phyloP scores from a whole-genome alignment of 92 coral and sea anemone species.

The Hydrozoanthus gracilis region DNA sequence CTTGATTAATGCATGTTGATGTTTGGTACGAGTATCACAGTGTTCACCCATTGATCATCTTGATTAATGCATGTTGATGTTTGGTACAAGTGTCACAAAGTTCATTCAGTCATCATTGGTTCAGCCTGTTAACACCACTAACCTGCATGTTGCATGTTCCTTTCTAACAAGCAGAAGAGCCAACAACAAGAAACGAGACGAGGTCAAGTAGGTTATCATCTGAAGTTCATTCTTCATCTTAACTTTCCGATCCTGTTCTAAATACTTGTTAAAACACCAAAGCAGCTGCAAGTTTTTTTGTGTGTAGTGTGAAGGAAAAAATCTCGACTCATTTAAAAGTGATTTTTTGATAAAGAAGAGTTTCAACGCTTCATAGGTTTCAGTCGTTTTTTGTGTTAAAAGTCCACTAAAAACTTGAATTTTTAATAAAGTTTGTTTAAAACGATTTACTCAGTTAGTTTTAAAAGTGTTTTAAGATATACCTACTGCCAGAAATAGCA shows the following conservation, averaged over 20 bases:
- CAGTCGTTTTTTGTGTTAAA: no score
- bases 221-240: not conserved
- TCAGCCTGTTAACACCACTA: constrained; percentile 17
- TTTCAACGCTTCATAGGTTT: no score
- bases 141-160: constrained; percentile 39
- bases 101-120: not conserved
- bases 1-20: no score
- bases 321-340: not conserved
- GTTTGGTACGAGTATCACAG: no score
- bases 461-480: not conserved
- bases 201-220: constrained; percentile 51
- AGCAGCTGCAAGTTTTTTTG: no score
- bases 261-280: not conserved
- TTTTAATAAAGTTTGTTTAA: not conserved
- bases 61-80: no score
- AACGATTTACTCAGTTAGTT: not conserved
- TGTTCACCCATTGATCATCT: no score
- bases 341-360: not conserved
- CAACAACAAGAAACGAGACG: constrained; percentile 48
- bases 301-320: not conserved
- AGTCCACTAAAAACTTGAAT: no score
- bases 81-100: not conserved
- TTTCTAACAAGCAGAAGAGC: constrained; percentile 46
- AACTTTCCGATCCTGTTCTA: not conserved
- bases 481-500: not conserved